Evolutionary conservation across 1,140 invertebrate species (phyloP), one percentile per base, ranked within the genome.

Genomic region (Drosophila nebulosa): DNA sequence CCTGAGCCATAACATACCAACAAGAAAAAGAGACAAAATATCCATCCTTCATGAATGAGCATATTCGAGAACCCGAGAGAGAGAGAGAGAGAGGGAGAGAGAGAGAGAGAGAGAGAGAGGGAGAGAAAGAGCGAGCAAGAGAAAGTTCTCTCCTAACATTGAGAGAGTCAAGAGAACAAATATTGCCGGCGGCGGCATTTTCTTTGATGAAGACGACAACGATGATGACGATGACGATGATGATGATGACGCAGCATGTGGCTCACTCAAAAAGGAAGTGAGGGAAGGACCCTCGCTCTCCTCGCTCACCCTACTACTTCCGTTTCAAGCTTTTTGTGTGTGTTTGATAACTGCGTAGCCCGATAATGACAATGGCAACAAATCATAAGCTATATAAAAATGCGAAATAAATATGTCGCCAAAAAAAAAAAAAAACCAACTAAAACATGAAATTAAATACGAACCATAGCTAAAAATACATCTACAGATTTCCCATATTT

Each of bases 231-330:
- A 35, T 64, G 52, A 39, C 68, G 42, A 69, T 67, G 27, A 53
- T 69, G 65, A 70, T 69, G 39, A 73, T 64, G 69, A 58, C 55
- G 62, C 56, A 66, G 70, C 70, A 36, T 52, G 68, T 52, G 68
- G 14, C 55, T 18, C 39, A 16, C 16, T 21, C 18, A 0, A 32
- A 52, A 46, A 42, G 53, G 42, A 14, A 26, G 14, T 18, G 56
- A 24, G 36, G 39, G 32, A 16, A 46, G 36, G 50, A 46, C 22
- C 14, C 36, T 27, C 36, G 1, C 14, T 2, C 51, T 27, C 24
- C 12, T n/a, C 12, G 6, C 35, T 21, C 18, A 16, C 9, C 26
- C 52, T 30, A 30, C 52, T 10, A 64, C 36, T 57, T 72, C 68
- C 69, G 67, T 35, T 57, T 14, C 52, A 24, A 64, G 67, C 35